Conservation (phyloP, 2,797 vertebrate species). For the Hippocampus kuda region DNA sequence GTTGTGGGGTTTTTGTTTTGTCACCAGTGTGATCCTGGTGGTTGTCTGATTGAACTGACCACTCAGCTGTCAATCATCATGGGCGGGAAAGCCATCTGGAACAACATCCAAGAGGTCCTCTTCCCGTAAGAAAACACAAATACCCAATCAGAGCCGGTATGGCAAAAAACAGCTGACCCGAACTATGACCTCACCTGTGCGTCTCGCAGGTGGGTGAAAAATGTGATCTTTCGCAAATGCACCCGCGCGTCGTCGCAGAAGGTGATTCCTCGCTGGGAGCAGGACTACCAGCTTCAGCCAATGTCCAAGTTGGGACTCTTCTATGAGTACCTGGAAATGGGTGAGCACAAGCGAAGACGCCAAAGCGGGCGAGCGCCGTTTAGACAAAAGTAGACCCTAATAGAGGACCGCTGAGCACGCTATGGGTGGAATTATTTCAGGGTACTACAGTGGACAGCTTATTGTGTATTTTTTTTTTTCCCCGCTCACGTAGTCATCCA, state of each 20-base stretch:
- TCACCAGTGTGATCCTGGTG: conserved; percentile 86
- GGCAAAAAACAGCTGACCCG: not conserved
- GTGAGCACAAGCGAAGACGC: conserved; percentile 55
- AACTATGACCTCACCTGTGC: not conserved
- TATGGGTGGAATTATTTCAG: too few species aligned
- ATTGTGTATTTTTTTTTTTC: not conserved
- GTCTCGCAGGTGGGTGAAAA: conserved; percentile 79
- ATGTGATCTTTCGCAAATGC: conserved; percentile 72
- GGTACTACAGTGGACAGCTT: too few species aligned
- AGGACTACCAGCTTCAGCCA: conserved; percentile 82
- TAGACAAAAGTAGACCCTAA: not conserved
- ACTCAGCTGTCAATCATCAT: conserved; percentile 88
- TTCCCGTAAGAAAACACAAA: conserved; percentile 75
- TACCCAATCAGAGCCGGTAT: not conserved
- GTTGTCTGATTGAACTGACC: conserved; percentile 86
- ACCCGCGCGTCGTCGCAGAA: conserved; percentile 61
- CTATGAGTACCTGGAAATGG: conserved; percentile 95
- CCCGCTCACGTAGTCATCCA: conserved; percentile 75
- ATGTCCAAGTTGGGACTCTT: conserved; percentile 80
- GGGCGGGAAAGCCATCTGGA: conserved; percentile 94
- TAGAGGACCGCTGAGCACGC: not conserved
- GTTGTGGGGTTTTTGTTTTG: not conserved
- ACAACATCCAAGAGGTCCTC: conserved; percentile 90
- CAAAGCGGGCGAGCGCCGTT: too few species aligned
- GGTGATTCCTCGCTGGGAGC: conserved; percentile 81